phyloP scores from a whole-genome alignment of 2,797 vertebrate species.

The Sylvilagus floridanus region DNA sequence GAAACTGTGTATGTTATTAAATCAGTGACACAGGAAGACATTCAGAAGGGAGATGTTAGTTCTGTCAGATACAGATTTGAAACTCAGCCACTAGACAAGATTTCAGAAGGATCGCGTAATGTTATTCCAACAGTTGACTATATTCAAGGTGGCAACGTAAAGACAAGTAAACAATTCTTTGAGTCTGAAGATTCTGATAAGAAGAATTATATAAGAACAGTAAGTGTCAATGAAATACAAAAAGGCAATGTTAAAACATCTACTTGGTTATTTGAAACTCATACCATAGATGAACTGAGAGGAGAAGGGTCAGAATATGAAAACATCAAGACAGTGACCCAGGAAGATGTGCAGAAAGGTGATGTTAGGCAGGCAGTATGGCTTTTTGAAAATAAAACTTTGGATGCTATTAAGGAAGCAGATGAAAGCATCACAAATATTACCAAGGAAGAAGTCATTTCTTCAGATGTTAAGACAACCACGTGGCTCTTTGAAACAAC shows the following conservation, averaged over 20 bases:
- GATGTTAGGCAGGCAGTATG: constrained; percentile 95
- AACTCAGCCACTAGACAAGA: constrained; percentile 94
- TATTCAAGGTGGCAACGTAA: constrained; percentile 93
- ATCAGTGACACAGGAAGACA: constrained; percentile 95
- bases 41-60: constrained; percentile 94
- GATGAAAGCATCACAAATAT: constrained; percentile 85
- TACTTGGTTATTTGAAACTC: constrained; percentile 96
- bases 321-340: constrained; percentile 91
- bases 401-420: constrained; percentile 92
- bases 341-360: constrained; percentile 93
- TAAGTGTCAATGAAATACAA: constrained; percentile 95
- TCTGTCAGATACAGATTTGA: constrained; percentile 96
- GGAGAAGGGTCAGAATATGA: constrained; percentile 92
- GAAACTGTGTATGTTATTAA: constrained; percentile 94
- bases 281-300: constrained; percentile 93
- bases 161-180: constrained; percentile 91
- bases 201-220: constrained; percentile 89
- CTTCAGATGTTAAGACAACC: constrained; percentile 94
- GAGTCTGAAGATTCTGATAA: constrained; percentile 89
- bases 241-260: constrained; percentile 94
- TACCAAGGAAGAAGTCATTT: constrained; percentile 91
- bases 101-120: constrained; percentile 89
- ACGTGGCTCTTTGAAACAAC: constrained; percentile 97
- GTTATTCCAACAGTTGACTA: constrained; percentile 89
- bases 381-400: constrained; percentile 95